Evolutionary conservation across 2,888 invertebrate genomes (phyloP), one percentile per base, ranked within the genome.

Genomic region (Iselma pallidipennis): DNA sequence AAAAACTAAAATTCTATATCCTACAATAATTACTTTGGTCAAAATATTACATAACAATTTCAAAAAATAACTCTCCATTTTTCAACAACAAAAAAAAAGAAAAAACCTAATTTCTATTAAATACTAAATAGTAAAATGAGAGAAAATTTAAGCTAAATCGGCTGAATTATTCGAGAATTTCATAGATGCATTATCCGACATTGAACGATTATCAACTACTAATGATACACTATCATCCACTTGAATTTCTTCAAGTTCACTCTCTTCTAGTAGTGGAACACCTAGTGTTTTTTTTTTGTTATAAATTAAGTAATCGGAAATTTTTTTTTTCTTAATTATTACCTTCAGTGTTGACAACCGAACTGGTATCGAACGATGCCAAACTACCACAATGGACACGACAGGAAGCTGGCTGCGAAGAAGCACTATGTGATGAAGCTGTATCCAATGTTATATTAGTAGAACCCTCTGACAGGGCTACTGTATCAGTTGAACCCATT

Each of bases 401-500:
- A 70, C 84, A 83, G 2, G 85, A 85, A 29, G 82, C 79, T 52
- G 83, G 82, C 66, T 84, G 83, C 14, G 84, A 84, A 1, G 64
- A 64, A 57, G 83, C 81, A 62, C 81, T 81, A 65, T 81, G 78
- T 3, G 81, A 81, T 3, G 85, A 85, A 61, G 83, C 82, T 14
- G 85, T 85, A 66, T 85, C 85, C 67, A 85, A 76, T 5, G 85
- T 85, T 33, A 85, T 82, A 12, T 84, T 83, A 4, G 85, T 85
- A 2, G 85, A 85, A 49, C 81, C 82, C 70, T 83, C 84, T 37
- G 84, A 85, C 25, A 83, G 81, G 33, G 84, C 83, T 70, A 85
- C 82, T 4, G 86, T 86, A 71, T 86, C 86, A 25, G 85, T 83
- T 14, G 85, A 85, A 25, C 85, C 85, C 80, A 85, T 81, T 0